Evolutionary conservation across 2,888 invertebrate genomes (phyloP).

Genomic region (Melanotus villosus): DNA sequence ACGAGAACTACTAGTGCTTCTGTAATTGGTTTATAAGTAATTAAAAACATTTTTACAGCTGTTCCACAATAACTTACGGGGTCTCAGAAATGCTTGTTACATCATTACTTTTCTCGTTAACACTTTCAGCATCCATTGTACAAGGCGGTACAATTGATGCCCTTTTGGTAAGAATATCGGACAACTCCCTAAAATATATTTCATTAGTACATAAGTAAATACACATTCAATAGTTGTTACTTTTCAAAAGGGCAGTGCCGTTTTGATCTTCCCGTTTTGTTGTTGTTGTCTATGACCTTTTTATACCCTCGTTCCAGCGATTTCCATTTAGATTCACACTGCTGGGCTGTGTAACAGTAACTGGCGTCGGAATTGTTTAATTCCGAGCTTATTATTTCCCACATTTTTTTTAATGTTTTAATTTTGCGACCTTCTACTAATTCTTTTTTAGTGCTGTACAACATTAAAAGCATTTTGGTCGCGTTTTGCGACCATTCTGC

Average conservation of each 20-base stretch:
- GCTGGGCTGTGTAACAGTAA: not conserved
- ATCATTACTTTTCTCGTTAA: not conserved
- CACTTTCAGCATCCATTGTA: not conserved
- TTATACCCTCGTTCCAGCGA: constrained; percentile 25
- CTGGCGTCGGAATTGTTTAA: too few species aligned
- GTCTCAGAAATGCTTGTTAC: not conserved
- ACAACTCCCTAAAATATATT: not conserved
- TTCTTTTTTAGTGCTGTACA: not conserved
- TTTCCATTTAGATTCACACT: constrained; percentile 24
- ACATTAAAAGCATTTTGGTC: not conserved
- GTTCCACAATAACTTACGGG: not conserved
- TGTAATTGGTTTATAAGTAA: not conserved
- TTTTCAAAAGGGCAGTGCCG: not conserved
- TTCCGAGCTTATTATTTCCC: too few species aligned
- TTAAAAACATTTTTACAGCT: not conserved
- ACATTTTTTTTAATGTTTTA: too few species aligned
- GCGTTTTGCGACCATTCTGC: not conserved
- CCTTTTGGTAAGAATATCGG: not conserved
- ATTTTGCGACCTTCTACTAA: not conserved
- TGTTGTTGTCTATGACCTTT: constrained; percentile 22
- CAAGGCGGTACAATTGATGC: not conserved
- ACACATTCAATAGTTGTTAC: not conserved
- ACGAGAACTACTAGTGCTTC: too few species aligned
- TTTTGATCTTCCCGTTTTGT: constrained; percentile 15
- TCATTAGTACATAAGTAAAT: too few species aligned